Conservation (phyloP, 2,797 vertebrate genomes). For the Picus viridis region DNA sequence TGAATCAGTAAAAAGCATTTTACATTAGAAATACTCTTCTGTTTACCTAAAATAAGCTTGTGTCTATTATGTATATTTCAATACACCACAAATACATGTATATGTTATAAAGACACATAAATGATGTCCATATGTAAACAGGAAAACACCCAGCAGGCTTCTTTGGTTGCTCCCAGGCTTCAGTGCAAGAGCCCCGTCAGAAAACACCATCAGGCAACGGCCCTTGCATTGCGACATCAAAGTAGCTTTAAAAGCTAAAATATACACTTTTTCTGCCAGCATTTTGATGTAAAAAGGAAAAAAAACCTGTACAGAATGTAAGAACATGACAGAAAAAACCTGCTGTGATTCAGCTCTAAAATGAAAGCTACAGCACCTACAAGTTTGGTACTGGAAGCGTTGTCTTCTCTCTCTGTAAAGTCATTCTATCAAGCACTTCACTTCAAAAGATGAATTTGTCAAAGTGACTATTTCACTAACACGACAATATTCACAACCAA, state of each 20-base stretch:
- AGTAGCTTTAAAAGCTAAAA: not conserved
- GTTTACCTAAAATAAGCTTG: not conserved
- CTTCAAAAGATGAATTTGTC: not conserved
- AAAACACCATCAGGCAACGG: not conserved
- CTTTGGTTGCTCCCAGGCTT: not conserved
- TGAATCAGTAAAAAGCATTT: not conserved
- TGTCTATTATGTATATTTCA: not conserved
- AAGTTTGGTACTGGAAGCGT: not conserved
- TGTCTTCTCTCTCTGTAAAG: not conserved
- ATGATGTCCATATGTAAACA: not conserved
- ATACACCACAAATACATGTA: not conserved
- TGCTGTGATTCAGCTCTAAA: not conserved
- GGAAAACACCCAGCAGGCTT: not conserved
- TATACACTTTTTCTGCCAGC: not conserved
- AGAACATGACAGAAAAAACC: not conserved
- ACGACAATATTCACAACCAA: not conserved
- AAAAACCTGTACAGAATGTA: not conserved
- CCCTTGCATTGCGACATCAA: not conserved
- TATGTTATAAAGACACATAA: not conserved
- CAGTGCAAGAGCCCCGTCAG: not conserved
- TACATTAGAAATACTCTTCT: not conserved
- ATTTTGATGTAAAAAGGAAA: not conserved
- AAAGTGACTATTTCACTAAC: not conserved
- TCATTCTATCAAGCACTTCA: not conserved
- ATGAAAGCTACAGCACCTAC: not conserved